Evolutionary conservation across 2,797 vertebrate genomes (phyloP).

Genomic region (Pampus argenteus): DNA sequence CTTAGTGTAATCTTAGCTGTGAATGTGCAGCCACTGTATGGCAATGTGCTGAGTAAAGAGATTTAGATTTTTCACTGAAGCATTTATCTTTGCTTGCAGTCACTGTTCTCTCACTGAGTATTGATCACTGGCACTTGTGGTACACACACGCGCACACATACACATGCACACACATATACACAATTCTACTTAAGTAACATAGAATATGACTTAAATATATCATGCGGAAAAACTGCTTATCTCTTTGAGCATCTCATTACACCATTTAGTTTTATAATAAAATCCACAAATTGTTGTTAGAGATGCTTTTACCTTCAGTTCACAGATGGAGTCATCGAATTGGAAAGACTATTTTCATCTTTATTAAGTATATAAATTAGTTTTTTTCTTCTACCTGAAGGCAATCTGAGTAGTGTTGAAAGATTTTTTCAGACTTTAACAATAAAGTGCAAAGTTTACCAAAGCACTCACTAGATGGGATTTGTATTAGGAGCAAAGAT

Average conservation of each 20-base stretch:
- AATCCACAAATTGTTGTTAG: constrained; percentile 29
- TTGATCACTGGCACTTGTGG: constrained; percentile 54
- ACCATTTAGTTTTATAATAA: constrained; percentile 31
- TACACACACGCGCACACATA: constrained; percentile 22
- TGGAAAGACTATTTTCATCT: constrained; percentile 23
- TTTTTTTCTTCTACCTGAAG: constrained; percentile 13
- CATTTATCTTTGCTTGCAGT: constrained; percentile 71
- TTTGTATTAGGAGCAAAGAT: constrained; percentile 3
- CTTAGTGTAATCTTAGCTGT: constrained; percentile 56
- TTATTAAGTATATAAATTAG: constrained; percentile 11
- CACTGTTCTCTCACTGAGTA: constrained; percentile 59
- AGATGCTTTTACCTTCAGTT: constrained; percentile 19
- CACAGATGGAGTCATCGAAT: constrained; percentile 23
- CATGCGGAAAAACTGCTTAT: constrained; percentile 36
- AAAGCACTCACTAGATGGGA: constrained; percentile 5
- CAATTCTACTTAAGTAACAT: constrained; percentile 17
- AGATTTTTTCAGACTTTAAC: neutral
- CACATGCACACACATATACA: neutral
- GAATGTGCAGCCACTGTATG: constrained; percentile 44
- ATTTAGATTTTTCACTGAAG: constrained; percentile 66
- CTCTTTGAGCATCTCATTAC: constrained; percentile 41
- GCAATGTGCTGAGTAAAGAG: constrained; percentile 66
- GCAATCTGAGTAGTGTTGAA: neutral
- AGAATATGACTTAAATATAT: constrained; percentile 19
- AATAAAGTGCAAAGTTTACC: constrained; percentile 14